These are phyloP conservation scores for Emys orbicularis DNA, from an alignment of 2,797 vertebrate genomes.

Conservation along the genomic window DNA sequence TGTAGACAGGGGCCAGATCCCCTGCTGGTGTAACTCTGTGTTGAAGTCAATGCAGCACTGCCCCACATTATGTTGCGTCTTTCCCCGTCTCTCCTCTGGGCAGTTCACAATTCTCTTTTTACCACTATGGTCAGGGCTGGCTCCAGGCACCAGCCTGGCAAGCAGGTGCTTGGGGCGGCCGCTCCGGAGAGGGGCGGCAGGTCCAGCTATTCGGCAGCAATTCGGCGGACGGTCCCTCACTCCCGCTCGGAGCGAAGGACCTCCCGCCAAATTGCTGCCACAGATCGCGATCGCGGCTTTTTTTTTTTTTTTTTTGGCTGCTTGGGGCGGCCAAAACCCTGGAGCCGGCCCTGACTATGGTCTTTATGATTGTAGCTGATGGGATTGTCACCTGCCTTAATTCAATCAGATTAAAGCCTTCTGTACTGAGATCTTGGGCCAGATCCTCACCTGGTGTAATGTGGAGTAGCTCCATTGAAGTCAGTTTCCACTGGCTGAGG, in stretches of 20 bases:
- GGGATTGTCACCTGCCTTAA: background rate
- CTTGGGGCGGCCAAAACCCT: no score
- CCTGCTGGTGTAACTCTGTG: background rate
- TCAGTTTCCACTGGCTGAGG: background rate
- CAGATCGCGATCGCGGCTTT: no score
- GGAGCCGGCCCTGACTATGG: background rate
- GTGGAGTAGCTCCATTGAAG: fast-evolving
- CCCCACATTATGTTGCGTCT: background rate
- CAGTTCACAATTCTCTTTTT: background rate
- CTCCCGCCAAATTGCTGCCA: no score
- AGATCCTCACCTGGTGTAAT: background rate
- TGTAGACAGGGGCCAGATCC: background rate
- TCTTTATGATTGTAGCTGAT: background rate
- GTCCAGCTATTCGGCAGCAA: no score
- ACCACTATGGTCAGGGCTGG: background rate
- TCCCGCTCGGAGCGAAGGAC: no score
- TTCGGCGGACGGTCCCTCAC: no score
- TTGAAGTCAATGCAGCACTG: background rate
- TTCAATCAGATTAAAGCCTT: background rate
- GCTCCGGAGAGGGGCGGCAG: no score
- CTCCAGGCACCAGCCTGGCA: no score
- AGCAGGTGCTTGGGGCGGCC: no score
- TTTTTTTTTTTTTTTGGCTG: no score
- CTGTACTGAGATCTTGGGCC: background rate
- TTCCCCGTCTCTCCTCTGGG: background rate